Percentiles rank a stretch among this genome's conserved stretches.
Evolutionary conservation across 2,888 invertebrate genomes (phyloP).

Genomic region (Panopea generosa): DNA sequence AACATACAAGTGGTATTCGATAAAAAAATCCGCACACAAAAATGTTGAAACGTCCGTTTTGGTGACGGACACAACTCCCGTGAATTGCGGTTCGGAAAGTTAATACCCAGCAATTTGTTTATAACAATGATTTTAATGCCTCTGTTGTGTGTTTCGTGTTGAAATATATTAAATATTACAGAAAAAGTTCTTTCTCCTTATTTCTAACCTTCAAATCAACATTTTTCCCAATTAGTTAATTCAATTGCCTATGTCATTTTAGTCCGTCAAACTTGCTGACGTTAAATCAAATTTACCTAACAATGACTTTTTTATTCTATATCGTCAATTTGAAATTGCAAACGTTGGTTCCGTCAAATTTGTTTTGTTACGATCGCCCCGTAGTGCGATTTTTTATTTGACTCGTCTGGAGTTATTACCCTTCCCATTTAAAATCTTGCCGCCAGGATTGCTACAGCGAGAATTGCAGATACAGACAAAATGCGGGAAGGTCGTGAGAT

Average conservation of each 20-base stretch:
- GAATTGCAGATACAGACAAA: background rate
- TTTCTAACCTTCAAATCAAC: background rate
- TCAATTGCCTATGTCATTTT: background rate
- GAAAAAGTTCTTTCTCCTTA: background rate
- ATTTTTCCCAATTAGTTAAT: background rate
- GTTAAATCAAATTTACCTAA: background rate
- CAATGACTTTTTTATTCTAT: slow-evolving; percentile 1
- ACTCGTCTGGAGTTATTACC: slow-evolving; percentile 3
- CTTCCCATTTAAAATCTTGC: background rate
- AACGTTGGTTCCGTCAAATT: slow-evolving; percentile 2
- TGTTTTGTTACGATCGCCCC: background rate
- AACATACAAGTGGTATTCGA: background rate
- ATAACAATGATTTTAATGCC: background rate
- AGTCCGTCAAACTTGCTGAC: slow-evolving; percentile 1
- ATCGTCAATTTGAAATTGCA: background rate
- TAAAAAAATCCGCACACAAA: background rate
- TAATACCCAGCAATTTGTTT: background rate
- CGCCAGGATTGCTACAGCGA: background rate
- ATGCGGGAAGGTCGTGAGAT: background rate
- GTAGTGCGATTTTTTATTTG: slow-evolving; percentile 3
- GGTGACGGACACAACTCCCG: slow-evolving; percentile 4
- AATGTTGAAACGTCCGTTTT: background rate
- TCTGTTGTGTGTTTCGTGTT: background rate
- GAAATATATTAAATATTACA: background rate
- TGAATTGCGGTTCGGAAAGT: background rate